Conservation (phyloP, 35 echinoderm and acorn worm genomes). For the Lytechinus variegatus region DNA sequence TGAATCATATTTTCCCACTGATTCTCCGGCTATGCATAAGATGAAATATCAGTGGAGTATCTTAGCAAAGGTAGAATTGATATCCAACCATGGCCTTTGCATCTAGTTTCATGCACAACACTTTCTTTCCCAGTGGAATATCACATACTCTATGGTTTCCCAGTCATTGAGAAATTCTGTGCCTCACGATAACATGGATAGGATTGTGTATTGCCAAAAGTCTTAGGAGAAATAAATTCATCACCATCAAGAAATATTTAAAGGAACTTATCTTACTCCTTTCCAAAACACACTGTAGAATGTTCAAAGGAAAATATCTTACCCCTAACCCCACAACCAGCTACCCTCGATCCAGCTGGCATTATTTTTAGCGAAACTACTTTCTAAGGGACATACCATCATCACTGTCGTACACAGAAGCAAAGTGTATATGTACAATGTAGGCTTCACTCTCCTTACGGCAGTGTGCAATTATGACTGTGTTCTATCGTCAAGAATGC, state of each 20-base stretch:
- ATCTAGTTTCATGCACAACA: not conserved
- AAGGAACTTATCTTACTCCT: not conserved
- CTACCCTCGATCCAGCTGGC: not conserved
- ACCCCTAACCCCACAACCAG: not conserved
- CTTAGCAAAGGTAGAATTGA: not conserved
- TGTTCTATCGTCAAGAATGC: not conserved
- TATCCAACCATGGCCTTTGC: not conserved
- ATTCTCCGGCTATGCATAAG: too few relatives aligned
- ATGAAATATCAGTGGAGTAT: not conserved
- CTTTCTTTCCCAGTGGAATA: not conserved
- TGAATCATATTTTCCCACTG: too few relatives aligned
- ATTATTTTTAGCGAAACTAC: constrained; percentile 4
- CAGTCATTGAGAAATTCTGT: not conserved
- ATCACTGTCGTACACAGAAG: not conserved
- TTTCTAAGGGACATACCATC: constrained; percentile 1
- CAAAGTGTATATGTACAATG: not conserved
- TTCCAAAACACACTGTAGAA: not conserved
- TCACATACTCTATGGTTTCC: not conserved
- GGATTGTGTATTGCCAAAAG: not conserved
- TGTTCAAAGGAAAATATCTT: not conserved
- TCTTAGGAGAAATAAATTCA: too few relatives aligned
- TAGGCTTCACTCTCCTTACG: not conserved
- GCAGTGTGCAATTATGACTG: constrained; percentile 10
- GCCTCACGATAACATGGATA: not conserved
- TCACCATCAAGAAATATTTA: too few relatives aligned